phyloP scores from a whole-genome alignment of 2,888 invertebrate species.

The Phragmatobia fuliginosa region DNA sequence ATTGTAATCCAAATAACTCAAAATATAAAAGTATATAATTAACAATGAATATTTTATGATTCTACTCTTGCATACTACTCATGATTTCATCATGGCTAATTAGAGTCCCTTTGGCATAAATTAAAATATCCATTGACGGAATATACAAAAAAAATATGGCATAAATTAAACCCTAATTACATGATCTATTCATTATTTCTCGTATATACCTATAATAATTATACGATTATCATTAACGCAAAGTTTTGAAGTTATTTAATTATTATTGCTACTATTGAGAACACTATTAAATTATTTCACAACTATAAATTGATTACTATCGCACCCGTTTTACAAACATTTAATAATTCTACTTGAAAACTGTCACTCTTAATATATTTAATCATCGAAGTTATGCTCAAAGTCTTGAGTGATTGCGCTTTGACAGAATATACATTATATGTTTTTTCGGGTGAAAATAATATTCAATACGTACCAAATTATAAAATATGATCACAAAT shows the following conservation, averaged over 20 bases:
- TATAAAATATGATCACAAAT: neutral
- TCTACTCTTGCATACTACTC: too few relatives aligned
- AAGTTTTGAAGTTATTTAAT: constrained; percentile 6
- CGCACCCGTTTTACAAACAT: constrained; percentile 45
- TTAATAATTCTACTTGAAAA: constrained; percentile 7
- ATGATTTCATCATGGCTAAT: too few relatives aligned
- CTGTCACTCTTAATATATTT: neutral
- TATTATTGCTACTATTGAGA: constrained; percentile 21
- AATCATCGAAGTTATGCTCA: neutral
- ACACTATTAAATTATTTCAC: constrained; percentile 8
- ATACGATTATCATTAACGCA: neutral
- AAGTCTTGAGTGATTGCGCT: neutral
- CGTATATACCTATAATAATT: neutral
- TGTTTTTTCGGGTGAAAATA: too few relatives aligned
- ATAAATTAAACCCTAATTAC: too few relatives aligned
- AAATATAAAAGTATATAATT: neutral
- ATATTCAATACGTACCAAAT: too few relatives aligned
- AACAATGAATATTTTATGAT: too few relatives aligned
- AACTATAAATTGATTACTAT: constrained; percentile 20
- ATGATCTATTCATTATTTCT: neutral
- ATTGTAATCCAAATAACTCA: neutral
- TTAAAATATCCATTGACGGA: too few relatives aligned
- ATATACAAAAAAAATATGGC: too few relatives aligned
- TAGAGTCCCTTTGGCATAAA: too few relatives aligned
- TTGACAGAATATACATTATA: too few relatives aligned